These are phyloP conservation scores for Lepidochrysops patricia DNA, from an alignment of 2,888 invertebrate genomes.

Conservation along the genomic window DNA sequence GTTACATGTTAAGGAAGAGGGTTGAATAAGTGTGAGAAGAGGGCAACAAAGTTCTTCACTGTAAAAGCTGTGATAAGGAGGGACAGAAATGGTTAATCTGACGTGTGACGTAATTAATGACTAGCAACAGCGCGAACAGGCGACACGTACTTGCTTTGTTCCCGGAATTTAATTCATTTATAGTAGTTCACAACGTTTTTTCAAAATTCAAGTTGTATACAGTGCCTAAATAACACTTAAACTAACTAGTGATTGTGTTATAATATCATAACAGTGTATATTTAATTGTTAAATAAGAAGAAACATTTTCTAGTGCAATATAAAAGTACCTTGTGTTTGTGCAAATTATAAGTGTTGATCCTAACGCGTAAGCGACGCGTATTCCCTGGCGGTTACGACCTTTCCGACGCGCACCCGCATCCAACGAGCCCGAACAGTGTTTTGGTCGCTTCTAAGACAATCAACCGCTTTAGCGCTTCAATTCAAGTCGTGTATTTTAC, in stretches of 20 bases:
- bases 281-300: neutral
- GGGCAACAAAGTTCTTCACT: too few relatives aligned
- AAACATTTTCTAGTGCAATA: neutral
- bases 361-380: neutral
- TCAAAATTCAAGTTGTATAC: neutral
- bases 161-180: too few relatives aligned
- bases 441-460: neutral
- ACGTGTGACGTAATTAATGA: too few relatives aligned
- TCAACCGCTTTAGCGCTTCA: neutral
- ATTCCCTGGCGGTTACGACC: neutral
- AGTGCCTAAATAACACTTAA: neutral
- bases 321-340: neutral
- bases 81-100: too few relatives aligned
- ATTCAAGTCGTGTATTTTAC: too few relatives aligned
- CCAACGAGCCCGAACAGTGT: neutral
- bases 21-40: too few relatives aligned
- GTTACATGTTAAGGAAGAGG: too few relatives aligned
- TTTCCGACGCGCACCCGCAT: neutral
- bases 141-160: neutral
- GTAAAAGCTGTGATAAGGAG: too few relatives aligned
- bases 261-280: neutral
- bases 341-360: neutral
- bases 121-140: too few relatives aligned
- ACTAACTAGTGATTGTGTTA: neutral
- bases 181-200: neutral